A percentile compares a stretch with the other conserved stretches of the same genome.
Conservation (phyloP, 2,888 invertebrate genomes). For the Oscheius onirici region DNA sequence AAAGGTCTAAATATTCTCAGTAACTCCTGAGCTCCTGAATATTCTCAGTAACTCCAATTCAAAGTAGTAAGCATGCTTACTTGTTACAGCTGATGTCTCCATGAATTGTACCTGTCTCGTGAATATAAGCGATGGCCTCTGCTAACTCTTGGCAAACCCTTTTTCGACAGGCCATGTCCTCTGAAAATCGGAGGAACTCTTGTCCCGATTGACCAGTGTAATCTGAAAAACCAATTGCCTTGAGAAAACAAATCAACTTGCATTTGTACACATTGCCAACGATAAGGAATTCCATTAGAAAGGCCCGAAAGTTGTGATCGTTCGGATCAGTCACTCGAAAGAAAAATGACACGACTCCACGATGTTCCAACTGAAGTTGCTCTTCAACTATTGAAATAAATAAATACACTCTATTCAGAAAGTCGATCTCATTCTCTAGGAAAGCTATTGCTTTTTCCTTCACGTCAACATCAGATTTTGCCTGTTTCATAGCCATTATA, state of each 20-base stretch:
- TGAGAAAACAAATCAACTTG: neutral
- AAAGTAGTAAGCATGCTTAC: neutral
- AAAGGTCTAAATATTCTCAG: too few species aligned
- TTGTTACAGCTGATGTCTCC: conserved; percentile 6
- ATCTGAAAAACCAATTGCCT: neutral
- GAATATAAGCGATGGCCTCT: neutral
- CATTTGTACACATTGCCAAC: neutral
- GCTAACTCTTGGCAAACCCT: neutral
- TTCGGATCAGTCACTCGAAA: neutral
- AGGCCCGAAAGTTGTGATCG: neutral
- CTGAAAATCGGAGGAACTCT: neutral
- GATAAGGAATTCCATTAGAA: neutral
- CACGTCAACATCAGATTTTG: neutral
- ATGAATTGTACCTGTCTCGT: neutral
- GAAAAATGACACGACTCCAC: neutral
- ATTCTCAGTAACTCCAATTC: too few species aligned
- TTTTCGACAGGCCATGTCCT: neutral
- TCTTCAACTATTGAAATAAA: too few species aligned
- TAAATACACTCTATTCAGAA: too few species aligned
- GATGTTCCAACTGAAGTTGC: neutral
- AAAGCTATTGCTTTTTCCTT: neutral
- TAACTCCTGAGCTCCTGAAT: too few species aligned
- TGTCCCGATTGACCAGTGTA: neutral
- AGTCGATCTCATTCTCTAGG: neutral
- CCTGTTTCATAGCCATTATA: neutral